Evolutionary conservation across 2,113 vertebrate species (phyloP).

Genomic region (Catagonus wagneri): DNA sequence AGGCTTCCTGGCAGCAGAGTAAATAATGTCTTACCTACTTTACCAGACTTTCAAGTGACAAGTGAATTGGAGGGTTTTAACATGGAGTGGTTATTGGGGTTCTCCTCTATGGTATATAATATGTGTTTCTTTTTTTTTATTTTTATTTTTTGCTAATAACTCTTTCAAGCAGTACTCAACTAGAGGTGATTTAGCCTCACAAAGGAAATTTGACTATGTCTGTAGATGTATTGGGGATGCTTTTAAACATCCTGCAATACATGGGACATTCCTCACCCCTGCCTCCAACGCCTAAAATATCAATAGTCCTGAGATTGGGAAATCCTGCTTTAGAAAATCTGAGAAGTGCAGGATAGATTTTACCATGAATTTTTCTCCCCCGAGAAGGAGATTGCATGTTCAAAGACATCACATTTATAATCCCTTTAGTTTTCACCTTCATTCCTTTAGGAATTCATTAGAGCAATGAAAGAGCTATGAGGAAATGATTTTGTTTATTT

Average conservation of each 20-base stretch:
- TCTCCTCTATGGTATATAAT: neutral
- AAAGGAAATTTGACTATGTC: neutral
- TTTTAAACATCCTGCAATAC: neutral
- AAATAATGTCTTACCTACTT: neutral
- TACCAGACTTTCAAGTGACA: neutral
- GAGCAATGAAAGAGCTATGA: neutral
- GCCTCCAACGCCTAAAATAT: neutral
- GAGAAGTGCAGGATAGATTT: neutral
- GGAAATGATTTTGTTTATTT: neutral
- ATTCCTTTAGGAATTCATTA: neutral
- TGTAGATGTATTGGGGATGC: neutral
- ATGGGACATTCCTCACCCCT: neutral
- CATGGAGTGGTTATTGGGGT: neutral
- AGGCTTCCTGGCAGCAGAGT: neutral
- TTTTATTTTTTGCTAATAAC: constrained; percentile 16
- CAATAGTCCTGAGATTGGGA: neutral
- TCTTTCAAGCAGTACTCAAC: neutral
- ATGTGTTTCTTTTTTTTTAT: neutral
- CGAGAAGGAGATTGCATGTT: neutral
- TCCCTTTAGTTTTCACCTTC: neutral
- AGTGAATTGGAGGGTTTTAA: neutral
- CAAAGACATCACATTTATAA: neutral
- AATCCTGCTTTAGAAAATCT: neutral
- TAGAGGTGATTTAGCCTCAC: neutral
- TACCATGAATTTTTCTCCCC: neutral